Percentiles rank a stretch among this genome's conserved stretches.
phyloP scores from a whole-genome alignment of 2,888 invertebrate species.

The Drosophila subquinaria region DNA sequence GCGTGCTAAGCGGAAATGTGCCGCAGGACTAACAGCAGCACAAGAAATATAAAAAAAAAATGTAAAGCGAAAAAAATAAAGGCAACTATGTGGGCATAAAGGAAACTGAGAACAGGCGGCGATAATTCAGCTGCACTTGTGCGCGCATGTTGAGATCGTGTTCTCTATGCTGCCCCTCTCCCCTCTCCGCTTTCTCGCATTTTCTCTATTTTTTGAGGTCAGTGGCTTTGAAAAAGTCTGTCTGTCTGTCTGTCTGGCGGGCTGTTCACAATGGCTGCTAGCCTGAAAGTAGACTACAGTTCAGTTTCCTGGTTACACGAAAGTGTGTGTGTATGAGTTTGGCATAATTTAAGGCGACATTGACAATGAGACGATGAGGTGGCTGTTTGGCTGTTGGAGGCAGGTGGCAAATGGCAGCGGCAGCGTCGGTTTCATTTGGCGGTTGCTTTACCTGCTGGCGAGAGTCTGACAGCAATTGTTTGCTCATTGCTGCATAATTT shows the following conservation, averaged over 20 bases:
- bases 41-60: constrained; percentile 6
- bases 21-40: constrained; percentile 67
- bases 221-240: constrained; percentile 80
- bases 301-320: constrained; percentile 10
- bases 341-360: constrained; percentile 80
- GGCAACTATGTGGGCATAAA: constrained; percentile 51
- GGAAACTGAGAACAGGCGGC: constrained; percentile 57
- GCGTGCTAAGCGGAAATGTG: constrained; percentile 75
- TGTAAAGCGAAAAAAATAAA: neutral
- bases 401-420: constrained; percentile 1
- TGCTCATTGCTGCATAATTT: constrained; percentile 79
- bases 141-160: constrained; percentile 72
- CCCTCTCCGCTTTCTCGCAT: constrained; percentile 1
- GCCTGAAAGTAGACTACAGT: constrained; percentile 67
- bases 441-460: constrained; percentile 33
- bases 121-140: constrained; percentile 74
- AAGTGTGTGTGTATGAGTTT: constrained; percentile 36
- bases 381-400: constrained; percentile 14
- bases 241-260: constrained; percentile 39
- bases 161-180: constrained; percentile 12
- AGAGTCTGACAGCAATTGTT: constrained; percentile 72
- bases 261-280: constrained; percentile 56
- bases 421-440: constrained; percentile 23
- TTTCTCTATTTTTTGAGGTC: constrained; percentile 68
- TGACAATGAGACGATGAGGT: constrained; percentile 70